Conservation (phyloP, 2,888 invertebrate genomes). For the Stegophylla sp. region DNA sequence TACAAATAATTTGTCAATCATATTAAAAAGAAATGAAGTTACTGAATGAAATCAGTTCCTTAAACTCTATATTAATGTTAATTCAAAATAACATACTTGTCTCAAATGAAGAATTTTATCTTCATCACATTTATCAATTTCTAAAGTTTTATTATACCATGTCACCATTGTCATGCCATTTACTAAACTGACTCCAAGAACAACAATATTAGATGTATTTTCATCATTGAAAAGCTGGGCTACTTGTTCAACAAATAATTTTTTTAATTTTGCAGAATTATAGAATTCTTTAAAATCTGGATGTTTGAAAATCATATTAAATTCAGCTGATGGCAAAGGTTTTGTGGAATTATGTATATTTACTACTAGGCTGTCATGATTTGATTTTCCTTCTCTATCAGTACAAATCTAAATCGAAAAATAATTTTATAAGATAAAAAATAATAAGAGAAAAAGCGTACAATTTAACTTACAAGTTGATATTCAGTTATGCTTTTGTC, state of each 20-base stretch:
- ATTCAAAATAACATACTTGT: slow-evolving; percentile 62
- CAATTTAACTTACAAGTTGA: slow-evolving; percentile 69
- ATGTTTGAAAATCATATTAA: slow-evolving; percentile 79
- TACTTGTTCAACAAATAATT: slow-evolving; percentile 82
- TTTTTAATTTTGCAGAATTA: slow-evolving; percentile 75
- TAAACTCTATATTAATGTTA: no score
- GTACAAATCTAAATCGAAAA: slow-evolving; percentile 70
- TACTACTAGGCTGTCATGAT: slow-evolving; percentile 76
- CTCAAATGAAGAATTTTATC: slow-evolving; percentile 78
- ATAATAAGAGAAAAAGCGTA: background rate
- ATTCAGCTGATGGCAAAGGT: slow-evolving; percentile 71
- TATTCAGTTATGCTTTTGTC: slow-evolving; percentile 81
- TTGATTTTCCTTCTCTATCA: slow-evolving; percentile 76
- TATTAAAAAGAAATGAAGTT: no score
- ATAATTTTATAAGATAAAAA: background rate
- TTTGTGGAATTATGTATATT: slow-evolving; percentile 46
- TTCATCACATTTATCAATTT: slow-evolving; percentile 77
- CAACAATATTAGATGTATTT: slow-evolving; percentile 75
- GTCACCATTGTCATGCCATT: slow-evolving; percentile 66
- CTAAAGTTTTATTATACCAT: slow-evolving; percentile 79
- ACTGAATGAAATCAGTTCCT: no score
- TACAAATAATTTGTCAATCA: no score
- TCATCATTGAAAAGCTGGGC: slow-evolving; percentile 79
- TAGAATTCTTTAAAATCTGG: slow-evolving; percentile 73
- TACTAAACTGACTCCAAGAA: slow-evolving; percentile 67